phyloP scores from a whole-genome alignment of 2,113 vertebrate genomes.

The Gavialis gangeticus region DNA sequence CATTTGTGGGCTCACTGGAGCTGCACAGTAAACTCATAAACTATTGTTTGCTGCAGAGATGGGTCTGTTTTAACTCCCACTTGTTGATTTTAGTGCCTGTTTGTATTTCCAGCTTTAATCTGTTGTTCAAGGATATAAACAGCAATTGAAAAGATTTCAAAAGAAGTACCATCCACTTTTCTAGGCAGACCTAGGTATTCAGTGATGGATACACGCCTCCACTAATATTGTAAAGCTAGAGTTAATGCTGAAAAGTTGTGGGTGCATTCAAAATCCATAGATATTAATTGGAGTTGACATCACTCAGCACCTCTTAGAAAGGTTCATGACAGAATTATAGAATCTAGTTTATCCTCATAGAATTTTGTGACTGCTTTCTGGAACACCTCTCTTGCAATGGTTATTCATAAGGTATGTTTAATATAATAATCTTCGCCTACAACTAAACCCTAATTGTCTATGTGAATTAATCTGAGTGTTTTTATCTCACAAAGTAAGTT shows the following conservation, averaged over 20 bases:
- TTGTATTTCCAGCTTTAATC: background rate
- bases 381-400: background rate
- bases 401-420: background rate
- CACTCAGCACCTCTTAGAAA: background rate
- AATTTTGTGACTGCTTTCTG: background rate
- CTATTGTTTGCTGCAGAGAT: background rate
- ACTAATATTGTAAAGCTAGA: background rate
- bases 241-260: background rate
- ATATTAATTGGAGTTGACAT: too few relatives aligned
- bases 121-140: background rate
- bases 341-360: background rate
- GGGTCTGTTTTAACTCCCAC: background rate
- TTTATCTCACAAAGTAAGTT: background rate
- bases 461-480: background rate
- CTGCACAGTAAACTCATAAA: background rate
- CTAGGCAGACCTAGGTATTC: background rate
- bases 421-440: background rate
- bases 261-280: background rate
- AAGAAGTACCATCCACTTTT: background rate
- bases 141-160: background rate
- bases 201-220: background rate
- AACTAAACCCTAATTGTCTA: background rate
- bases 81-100: background rate
- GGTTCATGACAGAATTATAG: background rate
- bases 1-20: background rate